Evolutionary conservation across 2,797 vertebrate genomes (phyloP), one percentile per base, ranked within the genome.

Genomic region (Ataeniobius toweri): DNA sequence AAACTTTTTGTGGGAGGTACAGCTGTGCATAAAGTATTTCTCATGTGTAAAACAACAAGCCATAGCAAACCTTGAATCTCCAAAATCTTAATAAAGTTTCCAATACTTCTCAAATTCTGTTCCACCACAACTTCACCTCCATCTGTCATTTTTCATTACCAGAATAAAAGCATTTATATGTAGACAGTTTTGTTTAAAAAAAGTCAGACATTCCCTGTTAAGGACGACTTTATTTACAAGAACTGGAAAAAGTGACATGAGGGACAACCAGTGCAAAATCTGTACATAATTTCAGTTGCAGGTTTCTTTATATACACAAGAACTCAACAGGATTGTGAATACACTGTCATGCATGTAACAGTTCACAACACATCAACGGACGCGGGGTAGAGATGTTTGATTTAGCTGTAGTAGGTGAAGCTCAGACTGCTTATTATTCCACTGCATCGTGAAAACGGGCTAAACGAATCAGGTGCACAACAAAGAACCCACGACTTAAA

Each of bases 191-290:
- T 36, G 36, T 36, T 36, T 46, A 12, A 36, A 65, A 70, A 80
- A 22, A 44, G 10, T 31, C 1, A 74, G 13, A 74, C 56, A 39
- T 28, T 50, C 12, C 12, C 59, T 79, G 46, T 26, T 36, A 31
- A 68, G 65, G 69, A 86, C 85, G 70, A 71, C 69, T 85, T 90
- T 95, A 95, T 95, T 95, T 95, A 96, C 95, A 96, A 94, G 91
- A 93, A 92, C 90, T 94, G 90, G 89, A 93, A 93, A 94, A 94
- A 94, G 92, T 88, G 84, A 91, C 83, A 88, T 82, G 82, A 86
- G 86, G 88, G 82, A 91, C 88, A 92, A 93, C 92, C 93, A 94
- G 93, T 95, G 94, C 94, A 96, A 95, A 95, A 95, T 94, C 93
- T 95, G 94, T 96, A 95, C 94, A 96, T 91, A 91, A 93, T 93